A percentile compares a stretch with the other conserved stretches of the same genome.
phyloP scores from a whole-genome alignment of 2,888 invertebrate genomes.

The Cabera pusaria region DNA sequence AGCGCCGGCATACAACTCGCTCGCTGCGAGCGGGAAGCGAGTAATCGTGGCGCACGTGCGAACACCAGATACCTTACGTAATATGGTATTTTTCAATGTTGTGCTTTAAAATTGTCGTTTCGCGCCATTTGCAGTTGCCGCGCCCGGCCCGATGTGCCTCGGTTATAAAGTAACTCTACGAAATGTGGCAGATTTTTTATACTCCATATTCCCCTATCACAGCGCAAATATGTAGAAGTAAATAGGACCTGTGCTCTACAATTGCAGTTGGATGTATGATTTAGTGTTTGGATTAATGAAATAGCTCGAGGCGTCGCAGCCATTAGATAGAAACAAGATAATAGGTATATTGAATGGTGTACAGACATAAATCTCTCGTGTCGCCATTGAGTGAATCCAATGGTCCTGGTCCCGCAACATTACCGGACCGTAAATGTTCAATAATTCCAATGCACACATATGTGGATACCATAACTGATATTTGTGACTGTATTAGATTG shows the following conservation, averaged over 20 bases:
- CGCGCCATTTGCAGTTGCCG: conserved; percentile 73
- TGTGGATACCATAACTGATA: conserved; percentile 49
- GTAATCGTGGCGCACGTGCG: conserved; percentile 75
- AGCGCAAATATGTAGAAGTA: conserved; percentile 41
- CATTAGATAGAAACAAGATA: conserved; percentile 51
- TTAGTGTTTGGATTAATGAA: conserved; percentile 45
- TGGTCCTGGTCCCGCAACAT: conserved; percentile 49
- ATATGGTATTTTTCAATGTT: conserved; percentile 72
- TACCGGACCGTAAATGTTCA: conserved; percentile 52
- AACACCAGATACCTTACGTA: conserved; percentile 59
- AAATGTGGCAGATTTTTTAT: conserved; percentile 63
- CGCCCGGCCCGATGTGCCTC: conserved; percentile 62
- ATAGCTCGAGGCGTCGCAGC: conserved; percentile 33
- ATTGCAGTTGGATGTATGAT: conserved; percentile 30
- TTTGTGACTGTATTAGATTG: conserved; percentile 23
- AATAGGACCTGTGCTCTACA: conserved; percentile 18
- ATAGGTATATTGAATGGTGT: conserved; percentile 50
- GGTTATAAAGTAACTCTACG: conserved; percentile 72
- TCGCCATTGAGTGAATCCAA: conserved; percentile 48
- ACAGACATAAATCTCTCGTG: conserved; percentile 51
- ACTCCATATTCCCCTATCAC: conserved; percentile 53
- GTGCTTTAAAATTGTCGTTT: conserved; percentile 80
- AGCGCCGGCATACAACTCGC: conserved; percentile 73
- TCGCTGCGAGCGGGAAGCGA: conserved; percentile 60
- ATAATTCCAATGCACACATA: conserved; percentile 52